Evolutionary conservation across 2,888 invertebrate species (phyloP).

Genomic region (Idaea straminata): DNA sequence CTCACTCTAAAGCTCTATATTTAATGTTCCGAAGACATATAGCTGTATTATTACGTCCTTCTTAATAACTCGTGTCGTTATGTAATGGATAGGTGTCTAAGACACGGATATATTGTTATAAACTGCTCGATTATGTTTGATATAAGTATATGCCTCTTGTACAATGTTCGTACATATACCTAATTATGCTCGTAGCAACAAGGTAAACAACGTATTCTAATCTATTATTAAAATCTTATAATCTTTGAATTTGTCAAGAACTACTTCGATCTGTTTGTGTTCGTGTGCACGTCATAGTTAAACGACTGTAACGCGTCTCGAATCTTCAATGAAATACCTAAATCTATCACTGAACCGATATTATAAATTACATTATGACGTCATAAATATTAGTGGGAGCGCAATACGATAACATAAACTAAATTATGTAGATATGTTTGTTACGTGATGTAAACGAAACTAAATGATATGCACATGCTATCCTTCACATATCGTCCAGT

Average conservation of each 20-base stretch:
- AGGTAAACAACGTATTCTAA: not conserved
- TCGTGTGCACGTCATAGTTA: not conserved
- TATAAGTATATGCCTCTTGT: not conserved
- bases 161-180: no score
- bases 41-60: not conserved
- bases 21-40: not conserved
- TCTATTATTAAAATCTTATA: not conserved
- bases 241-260: not conserved
- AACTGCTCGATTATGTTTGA: not conserved
- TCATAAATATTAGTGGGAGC: slow-evolving; percentile 3
- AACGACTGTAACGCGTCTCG: not conserved
- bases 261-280: not conserved
- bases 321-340: not conserved
- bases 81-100: not conserved
- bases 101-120: not conserved
- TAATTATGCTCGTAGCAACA: not conserved
- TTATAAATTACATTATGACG: slow-evolving; percentile 5
- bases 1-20: not conserved
- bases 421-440: slow-evolving; percentile 11
- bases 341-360: not conserved
- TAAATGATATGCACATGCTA: slow-evolving; percentile 21
- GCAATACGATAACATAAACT: slow-evolving; percentile 1
- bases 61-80: not conserved
- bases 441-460: slow-evolving; percentile 11
- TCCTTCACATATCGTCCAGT: slow-evolving; percentile 22